These are phyloP conservation scores for Dendroctonus valens DNA, from an alignment of 1,140 invertebrate species.

Conservation along the genomic window DNA sequence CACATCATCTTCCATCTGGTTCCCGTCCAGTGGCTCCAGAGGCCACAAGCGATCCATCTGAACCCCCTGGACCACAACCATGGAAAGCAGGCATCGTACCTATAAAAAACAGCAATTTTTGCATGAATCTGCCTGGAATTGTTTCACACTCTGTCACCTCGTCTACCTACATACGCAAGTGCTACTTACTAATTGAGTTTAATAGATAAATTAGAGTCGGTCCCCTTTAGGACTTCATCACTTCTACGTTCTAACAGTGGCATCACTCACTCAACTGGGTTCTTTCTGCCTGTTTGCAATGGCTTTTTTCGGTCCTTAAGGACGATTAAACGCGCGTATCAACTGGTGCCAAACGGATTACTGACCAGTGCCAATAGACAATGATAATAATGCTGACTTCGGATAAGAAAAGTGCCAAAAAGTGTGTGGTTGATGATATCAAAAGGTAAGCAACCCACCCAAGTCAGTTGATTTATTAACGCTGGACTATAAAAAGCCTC, in stretches of 20 bases:
- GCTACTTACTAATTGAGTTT: slow-evolving; percentile 42
- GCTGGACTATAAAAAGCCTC: too few relatives aligned
- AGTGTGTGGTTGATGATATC: slow-evolving; percentile 12
- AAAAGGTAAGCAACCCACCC: slow-evolving; percentile 27
- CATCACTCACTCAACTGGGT: too few relatives aligned
- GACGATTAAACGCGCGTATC: slow-evolving; percentile 1
- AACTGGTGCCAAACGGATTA: background rate
- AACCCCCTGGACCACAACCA: background rate
- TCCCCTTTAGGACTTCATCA: background rate
- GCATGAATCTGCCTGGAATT: background rate
- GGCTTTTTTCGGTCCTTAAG: too few relatives aligned
- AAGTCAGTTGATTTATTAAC: background rate
- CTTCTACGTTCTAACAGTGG: background rate
- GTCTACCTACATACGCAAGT: slow-evolving; percentile 24
- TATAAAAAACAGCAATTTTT: too few relatives aligned
- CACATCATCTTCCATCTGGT: slow-evolving; percentile 13
- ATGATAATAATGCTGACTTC: slow-evolving; percentile 35
- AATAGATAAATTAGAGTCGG: slow-evolving; percentile 47
- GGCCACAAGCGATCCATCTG: background rate
- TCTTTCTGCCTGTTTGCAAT: too few relatives aligned
- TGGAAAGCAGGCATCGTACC: background rate
- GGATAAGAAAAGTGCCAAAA: slow-evolving; percentile 27
- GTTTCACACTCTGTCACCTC: background rate
- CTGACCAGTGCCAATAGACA: background rate
- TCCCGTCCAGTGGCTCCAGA: background rate